Evolutionary conservation across 2,797 vertebrate species (phyloP).

Genomic region (Brachyalestes nurse): DNA sequence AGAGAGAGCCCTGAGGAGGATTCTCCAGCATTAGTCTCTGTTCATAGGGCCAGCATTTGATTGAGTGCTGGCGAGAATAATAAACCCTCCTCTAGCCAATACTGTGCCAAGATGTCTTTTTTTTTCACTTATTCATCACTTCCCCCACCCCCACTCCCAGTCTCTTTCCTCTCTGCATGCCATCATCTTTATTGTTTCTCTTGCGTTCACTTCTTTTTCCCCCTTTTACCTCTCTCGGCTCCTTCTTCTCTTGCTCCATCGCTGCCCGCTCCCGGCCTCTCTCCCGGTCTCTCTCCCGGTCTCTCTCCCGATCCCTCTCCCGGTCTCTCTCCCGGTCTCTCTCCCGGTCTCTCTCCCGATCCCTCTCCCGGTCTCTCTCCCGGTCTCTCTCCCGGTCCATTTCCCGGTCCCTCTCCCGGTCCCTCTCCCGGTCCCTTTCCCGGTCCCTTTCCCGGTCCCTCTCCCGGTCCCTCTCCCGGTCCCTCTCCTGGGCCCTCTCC

Average conservation of each 20-base stretch:
- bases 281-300: no score
- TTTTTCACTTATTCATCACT: conserved; percentile 51
- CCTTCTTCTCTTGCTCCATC: conserved; percentile 17
- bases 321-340: no score
- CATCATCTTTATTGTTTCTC: conserved; percentile 39
- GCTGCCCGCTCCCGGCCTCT: no score
- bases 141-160: neutral
- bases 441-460: no score
- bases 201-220: conserved; percentile 1
- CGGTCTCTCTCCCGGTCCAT: no score
- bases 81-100: conserved; percentile 80
- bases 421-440: no score
- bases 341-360: no score
- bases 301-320: no score
- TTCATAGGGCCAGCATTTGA: conserved; percentile 87
- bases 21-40: conserved; percentile 87
- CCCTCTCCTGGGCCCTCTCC: no score
- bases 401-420: no score
- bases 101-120: conserved; percentile 70
- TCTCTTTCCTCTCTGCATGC: conserved; percentile 30
- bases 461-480: no score
- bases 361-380: no score
- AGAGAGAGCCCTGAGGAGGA: conserved; percentile 80
- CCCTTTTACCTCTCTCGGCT: conserved; percentile 13
- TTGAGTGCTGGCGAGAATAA: conserved; percentile 87